Base-by-base conservation (phyloP, 2,113 vertebrate genomes). In the Lates calcarifer region DNA sequence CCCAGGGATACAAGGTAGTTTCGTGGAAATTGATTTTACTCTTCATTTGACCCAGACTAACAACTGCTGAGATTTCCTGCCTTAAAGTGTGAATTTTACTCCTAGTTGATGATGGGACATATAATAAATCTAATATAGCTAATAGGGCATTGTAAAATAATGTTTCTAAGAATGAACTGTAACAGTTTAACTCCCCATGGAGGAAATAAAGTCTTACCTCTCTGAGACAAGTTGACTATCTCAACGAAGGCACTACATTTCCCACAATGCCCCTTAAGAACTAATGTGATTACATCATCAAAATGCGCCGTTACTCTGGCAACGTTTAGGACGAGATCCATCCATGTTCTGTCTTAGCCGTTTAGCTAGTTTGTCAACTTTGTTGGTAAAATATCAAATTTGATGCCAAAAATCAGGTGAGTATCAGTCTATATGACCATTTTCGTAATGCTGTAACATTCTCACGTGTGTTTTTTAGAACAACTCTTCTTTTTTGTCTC, bases 371-470 rank as follows among this genome's bases (percentile, higher is more conserved):
- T 29, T 29, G 0, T 47, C 3, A 37, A n/a, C n/a, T 45, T 29
- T 9, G 22, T 10, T 22, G 3, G 10, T 1, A 9, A 51, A 47
- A 20, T 3, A 31, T 22, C 22, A 2, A 20, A 0, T 60, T 8
- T 15, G 14, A 95, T 96, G 95, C 82, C 91, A 14, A 95, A 95
- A 87, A 81, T 87, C 78, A 94, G 81, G 95, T 95, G 65, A 89
- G 77, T 20, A 28, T 1, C 2, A 0, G 0, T 24, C 1, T 6
- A 0, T 22, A 1, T 1, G 1, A 0, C 3, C 0, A 0, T 24
- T 2, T 26, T 20, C 0, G 20, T 6, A n/a, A 7, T 22, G 0
- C 5, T n/a, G 1, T 2, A 49, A 41, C 51, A 17, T 4, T 5
- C n/a, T 43, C 3, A 4, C 12, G 39, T 37, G n/a, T 11, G 45